Evolutionary conservation across 2,797 vertebrate species (phyloP).

Genomic region (Sebastes taczanowskii): DNA sequence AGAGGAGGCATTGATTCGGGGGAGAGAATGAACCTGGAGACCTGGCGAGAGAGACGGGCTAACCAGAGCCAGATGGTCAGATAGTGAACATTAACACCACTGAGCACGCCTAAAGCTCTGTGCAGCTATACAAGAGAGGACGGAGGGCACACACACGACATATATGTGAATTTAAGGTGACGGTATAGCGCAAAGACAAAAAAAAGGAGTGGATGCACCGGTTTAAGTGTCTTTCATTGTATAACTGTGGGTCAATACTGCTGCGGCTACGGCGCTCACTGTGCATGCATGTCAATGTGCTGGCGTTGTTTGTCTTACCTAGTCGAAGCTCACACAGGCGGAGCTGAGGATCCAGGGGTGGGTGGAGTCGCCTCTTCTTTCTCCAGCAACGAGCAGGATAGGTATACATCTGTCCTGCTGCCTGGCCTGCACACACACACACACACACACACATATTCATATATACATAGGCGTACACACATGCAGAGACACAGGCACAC

Average conservation of each 20-base stretch:
- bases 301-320: slow-evolving; percentile 79
- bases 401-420: slow-evolving; percentile 95
- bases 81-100: slow-evolving; percentile 57
- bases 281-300: neutral
- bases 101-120: slow-evolving; percentile 9
- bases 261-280: neutral
- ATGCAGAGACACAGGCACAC: slow-evolving; percentile 43
- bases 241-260: neutral
- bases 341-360: slow-evolving; percentile 94
- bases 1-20: slow-evolving; percentile 75
- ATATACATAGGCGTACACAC: slow-evolving; percentile 6
- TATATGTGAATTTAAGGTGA: neutral
- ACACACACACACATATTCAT: neutral
- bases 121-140: neutral
- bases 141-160: neutral
- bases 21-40: slow-evolving; percentile 76
- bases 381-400: slow-evolving; percentile 98
- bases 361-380: slow-evolving; percentile 95
- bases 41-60: slow-evolving; percentile 66
- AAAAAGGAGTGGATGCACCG: neutral
- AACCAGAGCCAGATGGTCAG: slow-evolving; percentile 81
- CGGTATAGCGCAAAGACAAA: neutral
- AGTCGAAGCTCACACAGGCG: slow-evolving; percentile 95
- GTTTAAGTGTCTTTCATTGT: neutral
- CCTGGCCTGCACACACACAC: slow-evolving; percentile 83